Base-by-base conservation (phyloP, 2,797 vertebrate genomes). In the Rhabdophis nuchalis region DNA sequence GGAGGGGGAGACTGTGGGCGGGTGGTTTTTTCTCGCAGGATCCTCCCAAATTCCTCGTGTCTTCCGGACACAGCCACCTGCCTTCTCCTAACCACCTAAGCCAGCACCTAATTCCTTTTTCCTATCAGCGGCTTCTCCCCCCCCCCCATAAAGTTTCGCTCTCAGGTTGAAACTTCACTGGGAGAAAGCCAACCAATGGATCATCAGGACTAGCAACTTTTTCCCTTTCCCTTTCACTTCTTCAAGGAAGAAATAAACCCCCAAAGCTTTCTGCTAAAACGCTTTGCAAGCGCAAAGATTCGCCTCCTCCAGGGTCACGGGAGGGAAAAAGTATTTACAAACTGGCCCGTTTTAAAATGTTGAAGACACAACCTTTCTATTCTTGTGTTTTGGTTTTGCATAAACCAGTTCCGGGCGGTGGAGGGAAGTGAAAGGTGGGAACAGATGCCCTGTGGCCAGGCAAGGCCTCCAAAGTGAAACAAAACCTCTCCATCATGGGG, bases 361-460 rank as follows among this genome's bases (percentile, higher is more conserved):
- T 36, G 6, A 8, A 41, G 53, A 23, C 13, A 5, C 53, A 27
- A 4, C 11, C 46, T 0, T 1, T 46, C 1, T 6, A 6, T 2
- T 82, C 3, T 56, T 4, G 4, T 1, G 54, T 56, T 60, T 25
- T 23, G 11, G 2, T 58, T 60, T 23, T 23, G 5, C 25, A 14
- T 3, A 20, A 53, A 13, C 20, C 27, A 9, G 12, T 11, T 53
- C 52, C 12, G 5, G 5, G 18, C 6, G n/a, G 20, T 46, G 4
- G 9, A 32, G 46, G 50, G 27, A 52, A 41, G n/a, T 13, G 6
- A n/a, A 50, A 25, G 57, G 85, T 18, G n/a, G 23, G 18, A 18
- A 86, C 13, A 27, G 20, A 54, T 3, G 85, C 90, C n/a, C 7
- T 46, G 41, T 20, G 20, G 85, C 20, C 90, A 20, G 18, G 1